Evolutionary conservation across 2,113 vertebrate species (phyloP).

Genomic region (Tichodroma muraria): DNA sequence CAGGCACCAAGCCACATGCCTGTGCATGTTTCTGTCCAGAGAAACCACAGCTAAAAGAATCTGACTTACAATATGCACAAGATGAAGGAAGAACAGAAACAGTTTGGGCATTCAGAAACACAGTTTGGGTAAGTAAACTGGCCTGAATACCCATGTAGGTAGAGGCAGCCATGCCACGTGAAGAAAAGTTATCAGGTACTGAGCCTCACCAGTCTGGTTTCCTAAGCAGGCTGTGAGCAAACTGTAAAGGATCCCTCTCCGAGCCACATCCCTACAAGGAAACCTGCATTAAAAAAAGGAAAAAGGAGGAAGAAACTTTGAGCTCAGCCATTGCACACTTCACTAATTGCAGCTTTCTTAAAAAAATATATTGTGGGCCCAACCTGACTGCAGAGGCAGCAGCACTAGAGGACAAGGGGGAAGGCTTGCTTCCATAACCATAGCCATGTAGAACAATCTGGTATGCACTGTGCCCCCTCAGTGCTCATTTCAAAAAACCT

Average conservation of each 20-base stretch:
- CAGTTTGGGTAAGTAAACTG: background rate
- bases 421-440: background rate
- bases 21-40: background rate
- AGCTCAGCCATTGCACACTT: background rate
- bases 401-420: background rate
- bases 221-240: background rate
- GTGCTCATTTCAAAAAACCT: background rate
- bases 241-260: background rate
- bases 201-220: background rate
- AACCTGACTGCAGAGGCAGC: background rate
- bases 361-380: background rate
- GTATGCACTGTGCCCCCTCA: background rate
- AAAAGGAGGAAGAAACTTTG: background rate
- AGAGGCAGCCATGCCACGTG: background rate
- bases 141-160: background rate
- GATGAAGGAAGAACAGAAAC: background rate
- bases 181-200: background rate
- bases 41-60: background rate
- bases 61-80: background rate
- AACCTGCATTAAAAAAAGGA: background rate
- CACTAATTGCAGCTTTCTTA: background rate
- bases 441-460: background rate
- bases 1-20: accelerated
- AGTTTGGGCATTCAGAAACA: background rate
- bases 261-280: background rate